Evolutionary conservation across 2,888 invertebrate species (phyloP), one percentile per base, ranked within the genome.

Genomic region (Tenthredo notha): DNA sequence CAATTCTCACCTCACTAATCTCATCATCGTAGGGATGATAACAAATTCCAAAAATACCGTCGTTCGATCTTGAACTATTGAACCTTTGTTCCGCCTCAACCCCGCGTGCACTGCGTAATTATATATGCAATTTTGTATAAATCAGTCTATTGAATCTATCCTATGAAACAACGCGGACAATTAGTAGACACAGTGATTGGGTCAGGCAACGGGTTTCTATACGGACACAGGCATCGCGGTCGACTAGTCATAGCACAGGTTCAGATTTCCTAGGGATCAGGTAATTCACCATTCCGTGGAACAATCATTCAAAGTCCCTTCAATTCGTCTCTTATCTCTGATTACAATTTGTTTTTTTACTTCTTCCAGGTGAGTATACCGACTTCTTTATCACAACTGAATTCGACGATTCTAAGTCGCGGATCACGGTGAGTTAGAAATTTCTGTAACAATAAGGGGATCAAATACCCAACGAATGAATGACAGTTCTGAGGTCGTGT

Each of bases 121-220:
- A 29, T 70, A 12, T 2, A n/a, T 29, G 10, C 70, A 37, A 29
- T 37, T 33, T 9, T 25, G 18, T 29, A 70, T 15, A 70, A 25
- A 61, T 25, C 61, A 61, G 61, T 61, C 61, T 25, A 21, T 25
- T 61, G 25, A 25, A 21, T 25, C 12, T 25, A 25, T 12, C 61
- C 61, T 12, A 25, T 25, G 10, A 25, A 61, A 61, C 25, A 37
- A 18, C 77, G 33, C 29, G 3, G 29, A 80, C 80, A 61, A 80
- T 80, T 25, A 67, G 80, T 29, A 18, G 61, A 80, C 40, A 15
- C 61, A 61, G 43, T 40, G 80, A 80, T 80, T 80, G n/a, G 80
- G 80, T 50, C 77, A 77, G 77, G 77, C 29, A 54, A 77, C 50
- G 77, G 77, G 77, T 54, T 77, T 33, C 77, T 40, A n/a, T 80